A percentile compares a stretch with the other conserved stretches of the same genome.
Evolutionary conservation across 2,797 vertebrate genomes (phyloP).

Genomic region (Falco naumanni): DNA sequence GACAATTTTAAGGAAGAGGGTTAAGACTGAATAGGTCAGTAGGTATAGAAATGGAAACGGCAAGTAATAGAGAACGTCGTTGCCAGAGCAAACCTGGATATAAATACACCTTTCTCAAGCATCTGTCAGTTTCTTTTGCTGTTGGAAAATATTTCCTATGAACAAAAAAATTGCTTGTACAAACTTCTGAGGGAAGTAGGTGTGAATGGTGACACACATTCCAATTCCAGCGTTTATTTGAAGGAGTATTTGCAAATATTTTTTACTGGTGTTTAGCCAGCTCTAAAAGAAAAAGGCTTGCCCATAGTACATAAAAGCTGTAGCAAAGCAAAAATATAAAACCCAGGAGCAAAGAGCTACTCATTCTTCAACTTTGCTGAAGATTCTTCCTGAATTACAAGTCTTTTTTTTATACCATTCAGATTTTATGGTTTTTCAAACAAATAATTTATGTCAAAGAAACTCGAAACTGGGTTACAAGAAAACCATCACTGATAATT

Average conservation of each 20-base stretch:
- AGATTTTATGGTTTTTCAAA: neutral
- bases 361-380: neutral
- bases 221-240: slow-evolving; percentile 59
- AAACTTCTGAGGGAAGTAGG: slow-evolving; percentile 66
- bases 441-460: slow-evolving; percentile 21
- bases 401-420: neutral
- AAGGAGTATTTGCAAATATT: slow-evolving; percentile 70
- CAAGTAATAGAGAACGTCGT: slow-evolving; percentile 33
- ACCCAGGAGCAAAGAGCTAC: neutral
- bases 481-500: slow-evolving; percentile 12
- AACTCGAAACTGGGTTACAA: neutral
- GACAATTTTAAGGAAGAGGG: slow-evolving; percentile 5
- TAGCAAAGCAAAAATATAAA: neutral
- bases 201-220: slow-evolving; percentile 66
- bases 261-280: slow-evolving; percentile 57
- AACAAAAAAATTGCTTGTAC: slow-evolving; percentile 69
- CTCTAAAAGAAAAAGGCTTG: neutral
- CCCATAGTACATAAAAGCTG: neutral
- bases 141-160: slow-evolving; percentile 68
- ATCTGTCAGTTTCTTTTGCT: slow-evolving; percentile 63
- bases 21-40: slow-evolving; percentile 23
- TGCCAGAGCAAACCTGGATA: slow-evolving; percentile 66
- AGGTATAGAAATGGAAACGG: slow-evolving; percentile 61
- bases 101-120: slow-evolving; percentile 53
- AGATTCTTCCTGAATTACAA: neutral